Evolutionary conservation across 2,797 vertebrate species (phyloP).

Genomic region (Rhabdomys pumilio): DNA sequence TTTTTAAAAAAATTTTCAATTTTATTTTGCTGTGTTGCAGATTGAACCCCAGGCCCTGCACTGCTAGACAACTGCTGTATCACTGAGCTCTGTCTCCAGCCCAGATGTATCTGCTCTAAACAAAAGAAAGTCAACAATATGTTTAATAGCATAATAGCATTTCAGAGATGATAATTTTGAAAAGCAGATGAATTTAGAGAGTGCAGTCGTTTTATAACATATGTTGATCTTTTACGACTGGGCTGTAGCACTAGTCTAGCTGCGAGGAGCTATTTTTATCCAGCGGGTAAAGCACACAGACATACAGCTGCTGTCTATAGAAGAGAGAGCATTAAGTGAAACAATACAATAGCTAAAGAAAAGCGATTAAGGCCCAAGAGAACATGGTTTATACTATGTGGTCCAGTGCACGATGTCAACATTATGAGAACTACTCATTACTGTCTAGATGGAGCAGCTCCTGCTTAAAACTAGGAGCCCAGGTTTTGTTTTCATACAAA

Average conservation of each 20-base stretch:
- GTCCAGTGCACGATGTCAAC: not conserved
- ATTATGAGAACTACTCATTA: not conserved
- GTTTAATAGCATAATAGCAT: not conserved
- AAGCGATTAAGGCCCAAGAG: not conserved
- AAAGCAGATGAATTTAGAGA: constrained; percentile 32
- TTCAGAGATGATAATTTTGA: not conserved
- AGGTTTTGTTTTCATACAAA: constrained; percentile 20
- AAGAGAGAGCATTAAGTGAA: constrained; percentile 29
- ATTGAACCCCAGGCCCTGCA: not conserved
- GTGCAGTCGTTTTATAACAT: constrained; percentile 17
- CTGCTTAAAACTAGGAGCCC: constrained; percentile 10
- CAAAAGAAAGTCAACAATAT: not conserved
- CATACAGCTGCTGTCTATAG: constrained; percentile 53
- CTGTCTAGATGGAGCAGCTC: not conserved
- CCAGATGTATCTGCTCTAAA: constrained; percentile 30
- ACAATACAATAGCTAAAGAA: not conserved
- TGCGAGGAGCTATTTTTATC: constrained; percentile 68
- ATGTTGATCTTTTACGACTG: not conserved
- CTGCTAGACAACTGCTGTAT: not conserved
- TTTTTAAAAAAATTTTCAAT: not conserved
- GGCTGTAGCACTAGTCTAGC: constrained; percentile 14
- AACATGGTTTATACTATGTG: not conserved
- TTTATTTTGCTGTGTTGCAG: not conserved
- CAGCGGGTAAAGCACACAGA: constrained; percentile 35
- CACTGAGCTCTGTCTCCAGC: not conserved